phyloP scores from a whole-genome alignment of 2,113 vertebrate species.

The Globicephala melas region DNA sequence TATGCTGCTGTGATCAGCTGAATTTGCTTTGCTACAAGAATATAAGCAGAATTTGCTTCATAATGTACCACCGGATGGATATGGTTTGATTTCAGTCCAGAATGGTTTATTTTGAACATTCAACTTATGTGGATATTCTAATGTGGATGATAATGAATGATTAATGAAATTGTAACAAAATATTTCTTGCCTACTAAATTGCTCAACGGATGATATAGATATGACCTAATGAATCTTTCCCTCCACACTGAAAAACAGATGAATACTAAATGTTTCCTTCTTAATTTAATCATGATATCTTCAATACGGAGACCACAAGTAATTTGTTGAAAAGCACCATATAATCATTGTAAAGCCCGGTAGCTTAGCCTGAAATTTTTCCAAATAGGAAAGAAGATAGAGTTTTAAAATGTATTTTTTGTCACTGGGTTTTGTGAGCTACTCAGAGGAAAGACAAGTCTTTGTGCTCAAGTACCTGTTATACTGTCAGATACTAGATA shows the following conservation, averaged over 20 bases:
- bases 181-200: conserved; percentile 17
- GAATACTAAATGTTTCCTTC: neutral
- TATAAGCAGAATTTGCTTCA: neutral
- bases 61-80: neutral
- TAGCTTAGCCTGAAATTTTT: neutral
- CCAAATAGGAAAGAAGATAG: neutral
- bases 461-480: neutral
- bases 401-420: conserved; percentile 13
- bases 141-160: neutral
- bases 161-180: neutral
- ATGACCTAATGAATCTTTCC: neutral
- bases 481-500: neutral
- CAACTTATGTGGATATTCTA: neutral
- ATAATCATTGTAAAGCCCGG: neutral
- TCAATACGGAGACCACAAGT: neutral
- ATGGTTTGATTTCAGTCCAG: neutral
- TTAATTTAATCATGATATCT: conserved; percentile 32
- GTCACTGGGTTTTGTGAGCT: neutral
- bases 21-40: neutral
- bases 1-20: neutral
- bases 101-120: neutral
- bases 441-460: neutral
- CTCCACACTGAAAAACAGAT: neutral
- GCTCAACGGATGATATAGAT: neutral
- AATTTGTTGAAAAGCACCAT: neutral